A percentile compares a stretch with the other conserved stretches of the same genome.
These are phyloP conservation scores for Heliconius cydno DNA, from an alignment of 2,888 invertebrate genomes.

Conservation along the genomic window DNA sequence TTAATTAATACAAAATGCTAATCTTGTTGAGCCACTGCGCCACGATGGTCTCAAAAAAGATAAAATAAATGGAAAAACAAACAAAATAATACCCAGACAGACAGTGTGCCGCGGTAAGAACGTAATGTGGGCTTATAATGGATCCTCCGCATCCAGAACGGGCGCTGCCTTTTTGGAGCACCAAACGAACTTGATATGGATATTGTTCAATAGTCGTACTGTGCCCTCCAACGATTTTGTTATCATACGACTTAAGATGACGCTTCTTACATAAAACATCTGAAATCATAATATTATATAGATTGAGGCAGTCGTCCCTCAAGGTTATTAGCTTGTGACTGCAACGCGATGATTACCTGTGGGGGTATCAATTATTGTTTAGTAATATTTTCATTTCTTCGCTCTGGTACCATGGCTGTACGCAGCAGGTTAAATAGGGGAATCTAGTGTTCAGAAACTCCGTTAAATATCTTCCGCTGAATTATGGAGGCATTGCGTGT, in stretches of 20 bases:
- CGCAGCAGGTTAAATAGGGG: too few species aligned
- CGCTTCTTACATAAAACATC: slow-evolving; percentile 19
- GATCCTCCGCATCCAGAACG: slow-evolving; percentile 72
- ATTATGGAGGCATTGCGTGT: too few species aligned
- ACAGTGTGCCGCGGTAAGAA: slow-evolving; percentile 78
- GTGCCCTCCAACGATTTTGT: slow-evolving; percentile 70
- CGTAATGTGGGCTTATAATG: slow-evolving; percentile 59
- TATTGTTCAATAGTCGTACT: slow-evolving; percentile 60
- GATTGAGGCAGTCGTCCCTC: too few species aligned
- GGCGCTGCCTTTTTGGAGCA: slow-evolving; percentile 54
- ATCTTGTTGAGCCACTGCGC: not conserved
- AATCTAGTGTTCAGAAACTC: too few species aligned
- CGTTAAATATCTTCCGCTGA: too few species aligned
- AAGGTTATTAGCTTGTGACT: too few species aligned
- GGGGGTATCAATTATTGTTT: too few species aligned
- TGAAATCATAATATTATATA: not conserved
- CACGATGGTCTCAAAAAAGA: not conserved
- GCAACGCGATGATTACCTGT: too few species aligned
- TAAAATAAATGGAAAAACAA: not conserved
- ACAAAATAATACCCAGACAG: slow-evolving; percentile 47
- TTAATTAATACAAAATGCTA: not conserved
- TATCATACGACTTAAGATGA: not conserved
- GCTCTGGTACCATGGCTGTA: too few species aligned
- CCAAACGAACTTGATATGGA: slow-evolving; percentile 69
- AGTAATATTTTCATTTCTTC: too few species aligned